Evolutionary conservation across 2,113 vertebrate genomes (phyloP), one percentile per base, ranked within the genome.

Genomic region (Sterna hirundo): DNA sequence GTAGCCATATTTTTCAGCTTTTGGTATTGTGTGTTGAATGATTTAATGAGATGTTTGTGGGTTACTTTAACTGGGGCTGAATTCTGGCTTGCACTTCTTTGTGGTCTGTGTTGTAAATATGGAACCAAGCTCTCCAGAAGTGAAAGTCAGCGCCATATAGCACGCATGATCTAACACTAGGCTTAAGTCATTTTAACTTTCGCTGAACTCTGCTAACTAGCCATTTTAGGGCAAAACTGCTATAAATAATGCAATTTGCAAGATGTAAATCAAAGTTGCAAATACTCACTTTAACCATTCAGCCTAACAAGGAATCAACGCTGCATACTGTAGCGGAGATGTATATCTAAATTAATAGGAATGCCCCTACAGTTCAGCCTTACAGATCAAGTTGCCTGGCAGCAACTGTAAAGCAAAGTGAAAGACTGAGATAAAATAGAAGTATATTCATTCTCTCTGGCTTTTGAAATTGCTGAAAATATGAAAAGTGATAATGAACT

Each of bases 211-310:
- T 86, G 32, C 54, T 84, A 87, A 92, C 90, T 66, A 93, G 44
- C 17, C 74, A 58, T 80, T 88, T 91, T 78, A 78, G 76, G 36
- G 85, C 16, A 79, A 92, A 94, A 77, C 42, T 68, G 58, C 94
- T 96, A 91, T 95, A 97, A 97, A 97, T 96, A 82, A 95, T 49
- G 64, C 42, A 58, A 86, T 91, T 90, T 91, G 26, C 87, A 91
- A 95, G 72, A 71, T 86, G 90, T 88, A 96, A 93, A 95, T 96
- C 88, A 55, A 94, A 90, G 46, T 57, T 86, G 68, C 71, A 94
- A 93, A 84, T 78, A 74, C 27, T 72, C 29, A 27, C 22, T 6
- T 91, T 81, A 94, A 42, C 55, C 80, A 40, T 58, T 95, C 64
- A 70, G 65, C 46, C 81, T 72, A 91, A 88, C n/a, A 88, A 78